Evolutionary conservation across 2,888 invertebrate genomes (phyloP), one percentile per base, ranked within the genome.

Genomic region (Thera britannica): DNA sequence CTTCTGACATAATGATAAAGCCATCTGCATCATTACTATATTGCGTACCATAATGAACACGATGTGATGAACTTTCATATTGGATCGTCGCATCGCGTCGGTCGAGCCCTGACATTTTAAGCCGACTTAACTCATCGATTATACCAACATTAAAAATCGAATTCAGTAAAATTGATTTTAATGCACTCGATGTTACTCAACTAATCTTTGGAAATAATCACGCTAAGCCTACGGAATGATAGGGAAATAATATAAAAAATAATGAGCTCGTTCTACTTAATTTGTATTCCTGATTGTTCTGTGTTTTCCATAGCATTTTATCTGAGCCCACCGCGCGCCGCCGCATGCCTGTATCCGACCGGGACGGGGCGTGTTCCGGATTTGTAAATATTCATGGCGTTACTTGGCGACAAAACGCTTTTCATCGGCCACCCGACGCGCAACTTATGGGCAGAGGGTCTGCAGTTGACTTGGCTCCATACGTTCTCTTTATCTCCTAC

Each of bases 1-100:
- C 75, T 70, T 76, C 75, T 73, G 75, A 73, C 80, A 86, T 85
- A 90, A 89, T 87, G 90, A 91, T 92, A 90, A 85, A 91, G 90
- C 88, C 92, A 90, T 92, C 87, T 86, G 79, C 81, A 79, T 87
- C 85, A 85, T 88, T 90, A 90, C 46, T 62, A 55, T 55, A 62
- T 90, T 89, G 87, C 85, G 80, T 83, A 82, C 84, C 86, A 87
- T 90, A 91, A 91, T 92, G 88, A 90, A 88, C 86, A 85, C 81
- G 81, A 85, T 86, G 85, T 90, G 90, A 92, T 92, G 90, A 91
- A 92, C 91, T 90, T 91, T 90, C 86, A 79, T 89, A 86, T 87
- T 85, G 84, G 58, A 62, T 83, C 81, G 76, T 75, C 78, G 82
- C 44, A 75, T 75, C 78, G 82, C 41, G 75, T 75, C 77, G 82